These are phyloP conservation scores for Cygnus buccinator DNA, from an alignment of 2,113 vertebrate genomes.

Conservation along the genomic window DNA sequence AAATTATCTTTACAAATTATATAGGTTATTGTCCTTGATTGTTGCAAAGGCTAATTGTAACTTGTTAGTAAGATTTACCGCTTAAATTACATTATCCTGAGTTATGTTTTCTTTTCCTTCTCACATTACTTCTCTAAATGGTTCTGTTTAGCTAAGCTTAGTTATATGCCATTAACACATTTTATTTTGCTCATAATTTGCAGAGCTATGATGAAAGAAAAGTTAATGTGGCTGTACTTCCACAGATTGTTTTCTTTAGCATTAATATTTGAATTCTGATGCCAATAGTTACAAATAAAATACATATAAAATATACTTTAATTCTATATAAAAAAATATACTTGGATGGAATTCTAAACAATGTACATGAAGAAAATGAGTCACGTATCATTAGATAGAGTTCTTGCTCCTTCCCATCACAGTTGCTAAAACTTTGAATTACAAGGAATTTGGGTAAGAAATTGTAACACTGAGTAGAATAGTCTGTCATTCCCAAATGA, in stretches of 20 bases:
- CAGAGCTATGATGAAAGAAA: background rate
- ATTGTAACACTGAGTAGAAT: background rate
- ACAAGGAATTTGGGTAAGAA: background rate
- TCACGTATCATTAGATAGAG: accelerated
- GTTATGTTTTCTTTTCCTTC: background rate
- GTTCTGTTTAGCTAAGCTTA: constrained; percentile 24
- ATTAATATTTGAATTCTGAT: constrained; percentile 15
- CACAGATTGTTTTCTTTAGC: background rate
- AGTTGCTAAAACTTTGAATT: background rate
- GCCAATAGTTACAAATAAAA: background rate
- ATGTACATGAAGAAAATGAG: background rate
- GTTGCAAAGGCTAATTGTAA: constrained; percentile 35
- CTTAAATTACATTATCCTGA: constrained; percentile 34
- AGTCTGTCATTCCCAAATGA: background rate
- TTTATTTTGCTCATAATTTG: constrained; percentile 21
- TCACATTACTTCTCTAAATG: background rate
- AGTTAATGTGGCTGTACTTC: background rate
- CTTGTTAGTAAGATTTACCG: constrained; percentile 1
- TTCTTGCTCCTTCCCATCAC: background rate
- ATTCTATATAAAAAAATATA: background rate
- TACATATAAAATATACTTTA: background rate
- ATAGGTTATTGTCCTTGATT: constrained; percentile 38
- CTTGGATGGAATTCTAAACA: background rate
- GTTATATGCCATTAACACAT: background rate
- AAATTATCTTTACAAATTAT: constrained; percentile 25